These are phyloP conservation scores for Meteorus colon DNA, from an alignment of 2,888 invertebrate genomes.

Conservation along the genomic window DNA sequence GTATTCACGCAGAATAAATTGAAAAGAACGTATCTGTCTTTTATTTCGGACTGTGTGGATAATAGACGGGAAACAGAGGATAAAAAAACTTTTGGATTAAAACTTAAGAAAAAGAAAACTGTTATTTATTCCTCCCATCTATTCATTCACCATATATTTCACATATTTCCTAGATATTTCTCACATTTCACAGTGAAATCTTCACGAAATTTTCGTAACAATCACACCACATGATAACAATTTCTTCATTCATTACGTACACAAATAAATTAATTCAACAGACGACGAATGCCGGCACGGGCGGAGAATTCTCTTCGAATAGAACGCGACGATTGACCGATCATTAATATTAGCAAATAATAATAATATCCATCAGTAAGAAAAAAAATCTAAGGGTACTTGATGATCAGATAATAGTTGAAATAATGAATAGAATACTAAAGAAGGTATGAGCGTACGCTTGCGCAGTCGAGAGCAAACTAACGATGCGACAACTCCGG, in stretches of 20 bases:
- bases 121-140: neutral
- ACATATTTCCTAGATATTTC: neutral
- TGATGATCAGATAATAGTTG: neutral
- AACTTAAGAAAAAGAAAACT: no score
- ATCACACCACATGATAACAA: neutral
- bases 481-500: conserved; percentile 57
- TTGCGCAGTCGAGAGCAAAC: conserved; percentile 69
- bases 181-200: neutral
- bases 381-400: neutral
- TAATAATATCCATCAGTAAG: neutral
- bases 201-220: neutral
- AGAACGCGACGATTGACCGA: neutral
- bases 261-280: conserved; percentile 3
- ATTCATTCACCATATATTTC: neutral
- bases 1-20: neutral
- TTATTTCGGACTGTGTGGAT: no score
- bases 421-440: conserved; percentile 1
- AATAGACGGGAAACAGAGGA: no score
- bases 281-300: neutral
- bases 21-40: no score
- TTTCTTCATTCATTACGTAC: neutral
- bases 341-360: neutral
- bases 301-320: neutral
- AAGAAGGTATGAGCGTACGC: conserved; percentile 60
- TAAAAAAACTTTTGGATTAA: no score